Percentiles rank a stretch among this genome's conserved stretches.
Evolutionary conservation across 2,797 vertebrate species (phyloP).

Genomic region (Sciaenops ocellatus): DNA sequence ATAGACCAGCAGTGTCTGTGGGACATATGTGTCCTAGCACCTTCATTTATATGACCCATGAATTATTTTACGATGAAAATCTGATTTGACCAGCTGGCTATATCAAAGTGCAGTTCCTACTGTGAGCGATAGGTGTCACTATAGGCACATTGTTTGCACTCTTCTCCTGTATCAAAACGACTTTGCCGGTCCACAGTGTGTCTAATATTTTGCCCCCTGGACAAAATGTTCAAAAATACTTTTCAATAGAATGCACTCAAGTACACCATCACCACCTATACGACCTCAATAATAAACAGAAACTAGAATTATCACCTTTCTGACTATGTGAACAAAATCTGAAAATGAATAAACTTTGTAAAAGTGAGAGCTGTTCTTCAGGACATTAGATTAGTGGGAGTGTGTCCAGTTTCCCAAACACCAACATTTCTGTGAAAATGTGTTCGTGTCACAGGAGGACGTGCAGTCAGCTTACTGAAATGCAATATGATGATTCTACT

Average conservation of each 20-base stretch:
- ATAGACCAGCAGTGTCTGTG: neutral
- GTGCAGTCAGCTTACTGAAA: neutral
- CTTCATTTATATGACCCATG: neutral
- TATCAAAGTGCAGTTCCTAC: neutral
- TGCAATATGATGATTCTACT: neutral
- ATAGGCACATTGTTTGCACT: neutral
- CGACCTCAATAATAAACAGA: neutral
- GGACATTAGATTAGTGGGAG: neutral
- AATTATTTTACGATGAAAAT: neutral
- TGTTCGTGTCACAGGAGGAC: too few relatives aligned
- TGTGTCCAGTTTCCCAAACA: neutral
- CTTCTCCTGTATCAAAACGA: neutral
- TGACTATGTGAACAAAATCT: neutral
- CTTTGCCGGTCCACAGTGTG: neutral
- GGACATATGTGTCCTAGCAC: neutral
- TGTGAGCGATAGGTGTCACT: constrained; percentile 10
- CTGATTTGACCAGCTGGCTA: neutral
- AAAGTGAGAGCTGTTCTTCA: neutral
- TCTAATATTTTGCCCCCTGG: neutral
- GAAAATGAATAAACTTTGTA: neutral
- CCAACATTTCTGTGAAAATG: neutral
- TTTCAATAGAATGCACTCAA: neutral
- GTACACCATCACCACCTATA: neutral
- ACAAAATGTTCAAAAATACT: neutral
- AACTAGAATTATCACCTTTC: neutral